phyloP scores from a whole-genome alignment of 2,113 vertebrate genomes.

The Symphodus melops region DNA sequence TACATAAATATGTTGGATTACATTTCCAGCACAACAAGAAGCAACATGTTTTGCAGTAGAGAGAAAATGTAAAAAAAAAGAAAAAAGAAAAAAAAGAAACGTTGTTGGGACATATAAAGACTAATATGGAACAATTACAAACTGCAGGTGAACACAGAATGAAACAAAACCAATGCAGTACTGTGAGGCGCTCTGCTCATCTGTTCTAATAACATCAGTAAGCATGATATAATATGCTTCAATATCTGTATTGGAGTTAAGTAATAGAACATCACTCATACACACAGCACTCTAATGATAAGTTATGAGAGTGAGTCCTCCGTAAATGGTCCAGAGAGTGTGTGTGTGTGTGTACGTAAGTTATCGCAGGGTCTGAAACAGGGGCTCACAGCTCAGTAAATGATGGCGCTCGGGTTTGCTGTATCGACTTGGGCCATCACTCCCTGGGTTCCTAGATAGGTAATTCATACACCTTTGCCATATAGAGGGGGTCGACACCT shows the following conservation, averaged over 20 bases:
- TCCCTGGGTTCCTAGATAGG: constrained; percentile 65
- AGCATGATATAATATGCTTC: constrained; percentile 69
- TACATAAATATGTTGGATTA: constrained; percentile 46
- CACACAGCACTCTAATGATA: constrained; percentile 59
- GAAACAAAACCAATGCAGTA: constrained; percentile 3
- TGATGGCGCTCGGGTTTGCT: constrained; percentile 67
- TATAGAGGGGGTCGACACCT: constrained; percentile 40
- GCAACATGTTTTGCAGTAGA: constrained; percentile 14
- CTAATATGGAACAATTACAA: constrained; percentile 13
- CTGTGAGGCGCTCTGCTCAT: constrained; percentile 29
- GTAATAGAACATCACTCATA: constrained; percentile 69
- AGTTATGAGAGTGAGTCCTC: constrained; percentile 62
- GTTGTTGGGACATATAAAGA: constrained; percentile 18
- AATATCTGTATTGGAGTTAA: constrained; percentile 59
- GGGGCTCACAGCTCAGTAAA: constrained; percentile 68
- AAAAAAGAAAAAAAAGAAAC: too few species aligned
- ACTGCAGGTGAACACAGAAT: constrained; percentile 31
- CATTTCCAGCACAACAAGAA: constrained; percentile 35
- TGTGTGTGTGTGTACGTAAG: constrained; percentile 18
- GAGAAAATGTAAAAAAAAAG: constrained; percentile 13
- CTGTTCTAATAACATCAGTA: constrained; percentile 59
- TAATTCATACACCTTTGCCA: constrained; percentile 65
- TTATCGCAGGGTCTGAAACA: constrained; percentile 62
- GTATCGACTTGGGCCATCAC: constrained; percentile 68
- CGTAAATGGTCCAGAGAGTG: constrained; percentile 46